These are phyloP conservation scores for Goniozus legneri DNA, from an alignment of 1,140 invertebrate genomes.

Conservation along the genomic window DNA sequence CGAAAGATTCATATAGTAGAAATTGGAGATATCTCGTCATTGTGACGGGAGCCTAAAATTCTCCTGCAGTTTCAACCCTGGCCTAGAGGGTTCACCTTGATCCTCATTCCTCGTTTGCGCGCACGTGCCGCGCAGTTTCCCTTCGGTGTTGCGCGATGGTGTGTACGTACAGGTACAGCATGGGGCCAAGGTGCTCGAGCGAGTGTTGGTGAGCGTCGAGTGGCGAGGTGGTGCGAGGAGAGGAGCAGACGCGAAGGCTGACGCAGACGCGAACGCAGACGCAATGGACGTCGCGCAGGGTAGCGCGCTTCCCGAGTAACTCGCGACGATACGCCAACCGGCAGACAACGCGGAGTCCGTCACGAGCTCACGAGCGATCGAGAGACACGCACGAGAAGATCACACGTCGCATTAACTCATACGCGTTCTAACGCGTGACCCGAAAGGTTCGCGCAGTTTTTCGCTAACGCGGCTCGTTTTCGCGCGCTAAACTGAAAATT, in stretches of 20 bases:
- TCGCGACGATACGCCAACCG: slow-evolving; percentile 22
- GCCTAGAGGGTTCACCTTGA: slow-evolving; percentile 25
- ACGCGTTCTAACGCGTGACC: slow-evolving; percentile 9
- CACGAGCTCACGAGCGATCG: no score
- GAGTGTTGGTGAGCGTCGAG: slow-evolving; percentile 10
- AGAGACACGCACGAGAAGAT: no score
- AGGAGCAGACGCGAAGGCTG: slow-evolving; percentile 12
- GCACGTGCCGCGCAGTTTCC: not conserved
- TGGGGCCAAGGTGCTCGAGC: slow-evolving; percentile 13
- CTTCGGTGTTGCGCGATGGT: no score
- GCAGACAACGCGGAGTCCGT: slow-evolving; percentile 41
- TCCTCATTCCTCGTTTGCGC: slow-evolving; percentile 15
- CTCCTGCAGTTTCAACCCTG: slow-evolving; percentile 19
- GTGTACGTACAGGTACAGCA: slow-evolving; percentile 15
- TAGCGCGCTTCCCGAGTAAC: slow-evolving; percentile 16
- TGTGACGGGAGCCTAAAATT: no score
- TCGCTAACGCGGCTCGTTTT: slow-evolving; percentile 6
- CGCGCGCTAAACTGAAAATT: no score
- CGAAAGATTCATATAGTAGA: no score
- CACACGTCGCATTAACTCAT: slow-evolving; percentile 12
- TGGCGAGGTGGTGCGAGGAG: slow-evolving; percentile 3
- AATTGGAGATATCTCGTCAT: no score
- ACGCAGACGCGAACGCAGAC: slow-evolving; percentile 46
- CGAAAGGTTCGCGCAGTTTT: slow-evolving; percentile 11
- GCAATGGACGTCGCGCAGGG: slow-evolving; percentile 24